phyloP scores from a whole-genome alignment of 2,113 vertebrate species.

The Dipodomys stephensi region DNA sequence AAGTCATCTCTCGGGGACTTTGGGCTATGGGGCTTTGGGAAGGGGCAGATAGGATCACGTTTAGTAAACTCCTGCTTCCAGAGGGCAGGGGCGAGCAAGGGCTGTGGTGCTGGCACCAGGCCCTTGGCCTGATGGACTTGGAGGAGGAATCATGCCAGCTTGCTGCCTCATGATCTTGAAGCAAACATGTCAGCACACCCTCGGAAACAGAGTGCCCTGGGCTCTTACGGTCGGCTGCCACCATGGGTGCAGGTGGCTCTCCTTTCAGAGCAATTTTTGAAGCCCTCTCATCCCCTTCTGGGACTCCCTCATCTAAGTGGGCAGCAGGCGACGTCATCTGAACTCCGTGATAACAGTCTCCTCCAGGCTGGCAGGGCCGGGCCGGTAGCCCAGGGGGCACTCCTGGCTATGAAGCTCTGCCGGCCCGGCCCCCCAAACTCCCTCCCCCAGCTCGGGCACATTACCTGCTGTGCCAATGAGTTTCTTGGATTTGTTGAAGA shows the following conservation, averaged over 20 bases:
- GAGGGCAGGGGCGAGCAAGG: background rate
- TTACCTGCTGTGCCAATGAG: conserved; percentile 95
- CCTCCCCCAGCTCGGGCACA: conserved; percentile 80
- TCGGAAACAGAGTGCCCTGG: background rate
- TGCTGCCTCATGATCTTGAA: background rate
- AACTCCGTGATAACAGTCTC: conserved; percentile 84
- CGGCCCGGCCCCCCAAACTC: conserved; percentile 70
- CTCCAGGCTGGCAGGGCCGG: conserved; percentile 73
- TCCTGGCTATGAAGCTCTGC: conserved; percentile 58
- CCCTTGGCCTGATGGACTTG: background rate
- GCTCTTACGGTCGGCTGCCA: conserved; percentile 2
- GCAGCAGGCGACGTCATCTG: conserved; percentile 79
- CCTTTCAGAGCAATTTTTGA: background rate
- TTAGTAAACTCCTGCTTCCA: background rate
- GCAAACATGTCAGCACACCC: background rate
- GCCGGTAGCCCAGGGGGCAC: conserved; percentile 48
- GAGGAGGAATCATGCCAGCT: background rate
- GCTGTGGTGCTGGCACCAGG: background rate
- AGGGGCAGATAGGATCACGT: background rate
- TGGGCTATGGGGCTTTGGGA: background rate
- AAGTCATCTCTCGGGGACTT: conserved; percentile 16
- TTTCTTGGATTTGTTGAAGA: conserved; percentile 98
- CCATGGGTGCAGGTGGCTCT: background rate
- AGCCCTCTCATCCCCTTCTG: conserved; percentile 51
- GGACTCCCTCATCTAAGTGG: conserved; percentile 54